A percentile compares a stretch with the other conserved stretches of the same genome.
Conservation (phyloP, 1,140 invertebrate genomes). For the Charaxes varanes region DNA sequence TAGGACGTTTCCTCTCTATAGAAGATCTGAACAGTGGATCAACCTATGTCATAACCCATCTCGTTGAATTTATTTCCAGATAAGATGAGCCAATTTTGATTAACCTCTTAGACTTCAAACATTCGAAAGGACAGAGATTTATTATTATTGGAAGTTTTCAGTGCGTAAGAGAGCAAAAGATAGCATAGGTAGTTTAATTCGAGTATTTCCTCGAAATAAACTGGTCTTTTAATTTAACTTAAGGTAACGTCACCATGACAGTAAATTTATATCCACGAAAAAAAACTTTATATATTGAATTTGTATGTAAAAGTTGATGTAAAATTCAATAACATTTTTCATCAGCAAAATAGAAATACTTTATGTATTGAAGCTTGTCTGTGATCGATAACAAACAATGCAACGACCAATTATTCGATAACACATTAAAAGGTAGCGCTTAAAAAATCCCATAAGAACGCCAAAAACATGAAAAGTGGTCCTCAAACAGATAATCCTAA, state of each 20-base stretch:
- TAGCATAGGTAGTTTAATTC: constrained; percentile 5
- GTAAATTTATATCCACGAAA: background rate
- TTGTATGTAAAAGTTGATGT: no score
- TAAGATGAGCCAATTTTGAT: constrained; percentile 54
- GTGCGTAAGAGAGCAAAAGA: constrained; percentile 10
- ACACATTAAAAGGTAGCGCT: no score
- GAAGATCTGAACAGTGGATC: constrained; percentile 21
- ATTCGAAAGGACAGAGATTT: constrained; percentile 38
- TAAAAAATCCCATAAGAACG: background rate
- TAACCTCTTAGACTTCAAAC: constrained; percentile 33
- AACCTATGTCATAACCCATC: constrained; percentile 56
- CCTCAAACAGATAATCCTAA: constrained; percentile 8
- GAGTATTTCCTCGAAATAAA: no score
- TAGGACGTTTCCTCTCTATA: background rate
- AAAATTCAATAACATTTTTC: no score
- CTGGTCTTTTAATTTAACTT: constrained; percentile 1
- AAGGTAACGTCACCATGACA: no score
- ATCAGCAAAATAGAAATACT: no score
- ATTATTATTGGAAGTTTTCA: constrained; percentile 17
- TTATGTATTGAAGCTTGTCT: no score
- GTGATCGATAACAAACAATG: no score
- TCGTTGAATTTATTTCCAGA: constrained; percentile 27
- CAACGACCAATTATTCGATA: no score
- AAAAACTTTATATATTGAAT: no score
- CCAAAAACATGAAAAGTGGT: background rate